Conservation (phyloP, 2,888 invertebrate species). For the Chironomus riparius region DNA sequence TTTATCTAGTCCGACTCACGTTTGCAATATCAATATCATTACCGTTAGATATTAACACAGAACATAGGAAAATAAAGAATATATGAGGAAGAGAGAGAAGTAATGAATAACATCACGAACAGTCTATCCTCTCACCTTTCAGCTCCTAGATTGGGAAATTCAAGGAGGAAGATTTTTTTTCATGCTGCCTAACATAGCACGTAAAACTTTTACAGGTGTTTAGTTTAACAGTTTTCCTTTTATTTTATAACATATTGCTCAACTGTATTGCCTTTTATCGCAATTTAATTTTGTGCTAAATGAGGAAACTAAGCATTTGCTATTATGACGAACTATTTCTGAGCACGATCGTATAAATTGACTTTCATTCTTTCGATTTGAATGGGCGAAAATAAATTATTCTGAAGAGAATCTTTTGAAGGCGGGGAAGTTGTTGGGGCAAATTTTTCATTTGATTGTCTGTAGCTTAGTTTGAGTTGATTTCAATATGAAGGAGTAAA, state of each 20-base stretch:
- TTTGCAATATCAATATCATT: conserved; percentile 9
- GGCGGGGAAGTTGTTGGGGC: too few relatives aligned
- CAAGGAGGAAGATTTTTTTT: not conserved
- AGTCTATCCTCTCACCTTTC: not conserved
- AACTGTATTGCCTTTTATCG: not conserved
- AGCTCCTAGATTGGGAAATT: too few relatives aligned
- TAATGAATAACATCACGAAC: conserved; percentile 6
- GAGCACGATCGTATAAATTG: not conserved
- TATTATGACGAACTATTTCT: not conserved
- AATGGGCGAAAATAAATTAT: not conserved
- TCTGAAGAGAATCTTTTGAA: too few relatives aligned
- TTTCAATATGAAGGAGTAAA: too few relatives aligned
- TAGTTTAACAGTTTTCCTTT: not conserved
- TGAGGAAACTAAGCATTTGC: not conserved
- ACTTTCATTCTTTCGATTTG: not conserved
- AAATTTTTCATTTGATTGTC: too few relatives aligned
- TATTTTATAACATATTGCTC: conserved; percentile 2
- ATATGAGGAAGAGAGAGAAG: not conserved
- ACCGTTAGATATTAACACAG: not conserved
- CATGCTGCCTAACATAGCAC: not conserved
- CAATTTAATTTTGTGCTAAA: conserved; percentile 1
- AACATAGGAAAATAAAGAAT: not conserved
- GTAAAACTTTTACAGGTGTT: conserved; percentile 3
- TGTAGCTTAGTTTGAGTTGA: too few relatives aligned
- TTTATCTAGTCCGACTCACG: conserved; percentile 3